A percentile compares a stretch with the other conserved stretches of the same genome.
phyloP scores from a whole-genome alignment of 2,113 vertebrate species.

The Morone saxatilis region DNA sequence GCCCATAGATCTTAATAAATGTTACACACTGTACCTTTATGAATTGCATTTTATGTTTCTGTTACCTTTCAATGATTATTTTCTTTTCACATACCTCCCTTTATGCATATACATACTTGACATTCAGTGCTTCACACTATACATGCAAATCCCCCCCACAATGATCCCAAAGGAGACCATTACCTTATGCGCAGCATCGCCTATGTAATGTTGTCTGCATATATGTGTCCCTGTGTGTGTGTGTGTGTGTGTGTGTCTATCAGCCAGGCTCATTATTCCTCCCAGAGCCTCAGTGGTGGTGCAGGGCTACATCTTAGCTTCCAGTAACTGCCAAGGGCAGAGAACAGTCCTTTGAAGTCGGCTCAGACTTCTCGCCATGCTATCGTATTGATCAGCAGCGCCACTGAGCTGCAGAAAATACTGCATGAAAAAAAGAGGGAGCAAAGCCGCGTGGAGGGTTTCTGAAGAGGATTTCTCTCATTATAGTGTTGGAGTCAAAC shows the following conservation, averaged over 20 bases:
- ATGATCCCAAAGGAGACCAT: slow-evolving; percentile 8
- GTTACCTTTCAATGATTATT: not conserved
- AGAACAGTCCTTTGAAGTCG: slow-evolving; percentile 68
- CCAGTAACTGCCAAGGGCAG: slow-evolving; percentile 61
- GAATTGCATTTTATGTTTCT: not conserved
- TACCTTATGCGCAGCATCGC: not conserved
- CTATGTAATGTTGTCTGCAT: slow-evolving; percentile 9
- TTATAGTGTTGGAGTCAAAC: slow-evolving; percentile 17
- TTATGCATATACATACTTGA: not conserved
- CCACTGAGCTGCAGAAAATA: slow-evolving; percentile 36
- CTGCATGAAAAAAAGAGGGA: slow-evolving; percentile 32
- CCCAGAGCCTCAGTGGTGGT: slow-evolving; percentile 31
- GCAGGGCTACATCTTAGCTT: slow-evolving; percentile 50
- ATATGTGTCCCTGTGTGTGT: not conserved
- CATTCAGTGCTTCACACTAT: not conserved
- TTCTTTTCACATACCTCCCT: not conserved
- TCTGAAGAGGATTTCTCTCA: slow-evolving; percentile 48
- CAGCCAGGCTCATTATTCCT: slow-evolving; percentile 51
- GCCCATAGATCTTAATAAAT: too few relatives aligned
- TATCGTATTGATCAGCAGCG: slow-evolving; percentile 68
- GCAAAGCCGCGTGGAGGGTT: slow-evolving; percentile 15
- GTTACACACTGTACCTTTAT: too few relatives aligned
- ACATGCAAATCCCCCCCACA: slow-evolving; percentile 1
- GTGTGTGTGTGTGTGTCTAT: slow-evolving; percentile 33
- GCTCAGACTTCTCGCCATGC: slow-evolving; percentile 59